Evolutionary conservation across 2,797 vertebrate genomes (phyloP).

Genomic region (Lepilemur ruficaudatus): DNA sequence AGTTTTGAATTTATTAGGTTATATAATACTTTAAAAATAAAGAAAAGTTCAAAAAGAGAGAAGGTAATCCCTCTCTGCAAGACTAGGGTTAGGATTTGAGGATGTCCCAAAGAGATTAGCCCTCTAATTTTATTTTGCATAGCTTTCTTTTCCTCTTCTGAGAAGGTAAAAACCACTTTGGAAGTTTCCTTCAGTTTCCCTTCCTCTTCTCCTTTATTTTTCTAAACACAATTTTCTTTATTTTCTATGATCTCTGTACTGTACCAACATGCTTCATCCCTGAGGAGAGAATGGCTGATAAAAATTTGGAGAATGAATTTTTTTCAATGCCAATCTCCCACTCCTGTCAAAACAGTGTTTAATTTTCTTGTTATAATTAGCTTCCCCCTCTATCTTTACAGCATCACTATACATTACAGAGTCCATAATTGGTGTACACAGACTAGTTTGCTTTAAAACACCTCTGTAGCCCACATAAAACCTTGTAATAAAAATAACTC

Average conservation of each 20-base stretch:
- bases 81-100: not conserved
- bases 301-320: not conserved
- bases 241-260: not conserved
- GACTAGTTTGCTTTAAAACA: slow-evolving; percentile 8
- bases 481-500: not conserved
- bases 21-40: not conserved
- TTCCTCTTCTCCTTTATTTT: not conserved
- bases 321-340: not conserved
- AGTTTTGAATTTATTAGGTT: not conserved
- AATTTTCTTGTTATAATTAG: not conserved
- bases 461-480: not conserved
- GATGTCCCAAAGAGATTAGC: not conserved
- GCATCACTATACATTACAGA: not conserved
- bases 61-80: not conserved
- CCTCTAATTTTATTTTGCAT: not conserved
- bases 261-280: not conserved
- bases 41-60: not conserved
- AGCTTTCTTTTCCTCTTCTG: not conserved
- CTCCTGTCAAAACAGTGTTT: not conserved
- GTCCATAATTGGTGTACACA: not conserved
- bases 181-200: not conserved
- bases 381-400: not conserved
- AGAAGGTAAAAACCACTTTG: not conserved
- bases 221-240: not conserved
- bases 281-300: not conserved